Evolutionary conservation across 1,140 invertebrate species (phyloP).

Genomic region (Agrilus planipennis): DNA sequence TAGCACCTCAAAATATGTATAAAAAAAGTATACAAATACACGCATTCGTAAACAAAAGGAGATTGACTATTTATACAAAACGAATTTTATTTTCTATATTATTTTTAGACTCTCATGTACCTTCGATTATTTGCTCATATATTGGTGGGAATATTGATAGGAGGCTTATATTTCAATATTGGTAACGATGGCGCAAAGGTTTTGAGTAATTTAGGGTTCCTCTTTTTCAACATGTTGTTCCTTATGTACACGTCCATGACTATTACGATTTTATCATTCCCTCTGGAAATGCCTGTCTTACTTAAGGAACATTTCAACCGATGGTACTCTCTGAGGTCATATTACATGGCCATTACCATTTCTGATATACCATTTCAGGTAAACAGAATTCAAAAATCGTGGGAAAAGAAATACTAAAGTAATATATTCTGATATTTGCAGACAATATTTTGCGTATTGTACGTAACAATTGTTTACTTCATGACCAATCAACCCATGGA

Average conservation of each 20-base stretch:
- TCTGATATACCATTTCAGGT: conserved; percentile 92
- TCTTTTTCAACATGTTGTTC: conserved; percentile 97
- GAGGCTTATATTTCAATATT: conserved; percentile 84
- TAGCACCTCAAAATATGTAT: no score
- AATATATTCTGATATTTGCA: conserved; percentile 34
- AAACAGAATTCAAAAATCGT: conserved; percentile 5
- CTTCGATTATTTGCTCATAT: conserved; percentile 86
- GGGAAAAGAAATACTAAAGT: conserved; percentile 11
- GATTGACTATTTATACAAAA: no score
- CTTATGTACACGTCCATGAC: conserved; percentile 98
- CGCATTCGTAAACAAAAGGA: no score
- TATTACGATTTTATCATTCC: conserved; percentile 94
- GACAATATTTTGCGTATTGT: conserved; percentile 82
- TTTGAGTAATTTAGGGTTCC: conserved; percentile 88
- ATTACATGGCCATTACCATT: conserved; percentile 90
- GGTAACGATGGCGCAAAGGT: conserved; percentile 91
- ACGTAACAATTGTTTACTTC: conserved; percentile 88
- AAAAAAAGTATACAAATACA: no score
- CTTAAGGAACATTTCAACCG: conserved; percentile 93
- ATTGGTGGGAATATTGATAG: conserved; percentile 83
- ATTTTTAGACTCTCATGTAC: conserved; percentile 82
- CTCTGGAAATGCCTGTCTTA: conserved; percentile 88
- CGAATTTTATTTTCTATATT: conserved; percentile 7
- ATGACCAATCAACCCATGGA: conserved; percentile 89
- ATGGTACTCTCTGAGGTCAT: conserved; percentile 93